These are phyloP conservation scores for Telmatochromis bifrenatus DNA, from an alignment of 2,113 vertebrate genomes.

Conservation along the genomic window DNA sequence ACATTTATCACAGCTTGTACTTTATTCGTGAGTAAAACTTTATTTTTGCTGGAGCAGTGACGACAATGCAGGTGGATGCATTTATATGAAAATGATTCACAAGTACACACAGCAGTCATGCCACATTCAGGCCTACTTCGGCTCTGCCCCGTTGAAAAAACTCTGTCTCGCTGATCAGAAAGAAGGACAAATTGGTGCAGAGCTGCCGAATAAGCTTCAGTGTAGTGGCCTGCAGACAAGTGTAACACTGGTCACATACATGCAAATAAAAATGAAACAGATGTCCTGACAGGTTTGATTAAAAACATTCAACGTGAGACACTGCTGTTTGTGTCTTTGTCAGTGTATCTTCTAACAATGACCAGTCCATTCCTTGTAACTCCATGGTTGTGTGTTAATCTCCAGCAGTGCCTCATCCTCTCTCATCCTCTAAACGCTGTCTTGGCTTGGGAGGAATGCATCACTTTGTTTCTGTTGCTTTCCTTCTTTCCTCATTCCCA, in stretches of 20 bases:
- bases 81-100: not conserved
- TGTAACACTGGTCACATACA: not conserved
- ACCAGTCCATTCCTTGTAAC: not conserved
- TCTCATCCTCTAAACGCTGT: constrained; percentile 33
- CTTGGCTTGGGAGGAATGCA: constrained; percentile 42
- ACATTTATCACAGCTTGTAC: not conserved
- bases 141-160: not conserved
- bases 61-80: not conserved
- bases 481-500: not conserved
- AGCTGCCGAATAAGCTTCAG: not conserved
- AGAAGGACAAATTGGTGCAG: not conserved
- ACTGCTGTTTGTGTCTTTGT: not conserved
- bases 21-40: not conserved
- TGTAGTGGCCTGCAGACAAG: not conserved
- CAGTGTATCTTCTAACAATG: not conserved
- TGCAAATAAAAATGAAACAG: not conserved
- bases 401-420: constrained; percentile 28
- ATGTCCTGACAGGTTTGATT: not conserved
- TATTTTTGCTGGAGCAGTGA: not conserved
- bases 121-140: not conserved
- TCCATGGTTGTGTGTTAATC: constrained; percentile 21
- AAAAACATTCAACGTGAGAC: not conserved
- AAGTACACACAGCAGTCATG: not conserved
- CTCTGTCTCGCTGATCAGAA: not conserved
- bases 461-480: constrained; percentile 25